Conservation (phyloP, 53 echinoderm and acorn worm species). For the Crossaster papposus region DNA sequence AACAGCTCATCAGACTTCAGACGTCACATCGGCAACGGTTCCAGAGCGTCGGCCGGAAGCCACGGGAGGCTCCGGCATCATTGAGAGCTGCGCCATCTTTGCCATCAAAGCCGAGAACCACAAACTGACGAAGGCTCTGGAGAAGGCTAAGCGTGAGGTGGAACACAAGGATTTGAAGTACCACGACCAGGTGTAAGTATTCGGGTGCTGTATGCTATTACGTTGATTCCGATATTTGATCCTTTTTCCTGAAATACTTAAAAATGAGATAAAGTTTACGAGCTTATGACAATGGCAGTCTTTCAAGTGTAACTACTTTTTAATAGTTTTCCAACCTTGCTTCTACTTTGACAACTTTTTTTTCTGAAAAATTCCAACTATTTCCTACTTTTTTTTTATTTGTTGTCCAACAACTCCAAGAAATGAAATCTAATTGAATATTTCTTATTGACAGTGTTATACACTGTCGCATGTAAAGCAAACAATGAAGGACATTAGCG, state of each 20-base stretch:
- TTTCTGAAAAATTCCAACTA: too few relatives aligned
- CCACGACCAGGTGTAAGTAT: conserved; percentile 45
- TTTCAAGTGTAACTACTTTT: too few relatives aligned
- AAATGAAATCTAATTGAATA: too few relatives aligned
- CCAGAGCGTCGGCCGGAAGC: conserved; percentile 37
- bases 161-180: conserved; percentile 51
- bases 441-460: too few relatives aligned
- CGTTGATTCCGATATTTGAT: background rate
- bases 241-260: background rate
- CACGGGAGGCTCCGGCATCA: conserved; percentile 50
- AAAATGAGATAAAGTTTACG: background rate
- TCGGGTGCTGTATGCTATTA: background rate
- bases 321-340: too few relatives aligned
- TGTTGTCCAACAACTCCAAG: too few relatives aligned
- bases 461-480: too few relatives aligned
- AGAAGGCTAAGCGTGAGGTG: conserved; percentile 45
- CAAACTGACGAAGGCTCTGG: conserved; percentile 44
- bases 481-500: too few relatives aligned
- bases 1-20: background rate
- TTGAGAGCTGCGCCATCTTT: conserved; percentile 65
- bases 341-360: too few relatives aligned
- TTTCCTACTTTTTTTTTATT: too few relatives aligned
- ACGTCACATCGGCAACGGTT: background rate
- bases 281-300: too few relatives aligned
- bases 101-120: conserved; percentile 62